Conservation (phyloP, 2,797 vertebrate genomes). For the Silurus aristotelis region DNA sequence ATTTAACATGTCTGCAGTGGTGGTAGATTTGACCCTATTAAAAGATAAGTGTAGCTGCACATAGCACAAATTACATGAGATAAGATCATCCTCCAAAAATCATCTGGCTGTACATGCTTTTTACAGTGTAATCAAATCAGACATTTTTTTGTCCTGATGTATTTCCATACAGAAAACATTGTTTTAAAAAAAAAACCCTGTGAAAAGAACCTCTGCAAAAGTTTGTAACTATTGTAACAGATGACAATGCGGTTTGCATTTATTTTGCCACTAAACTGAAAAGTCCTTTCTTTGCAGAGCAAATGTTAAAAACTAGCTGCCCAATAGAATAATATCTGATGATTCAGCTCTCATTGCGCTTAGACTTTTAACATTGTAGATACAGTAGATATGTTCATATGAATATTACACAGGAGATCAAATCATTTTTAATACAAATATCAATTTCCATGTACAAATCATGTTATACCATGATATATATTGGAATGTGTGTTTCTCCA, state of each 20-base stretch:
- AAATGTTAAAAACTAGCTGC: background rate
- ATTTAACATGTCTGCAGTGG: background rate
- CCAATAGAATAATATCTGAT: background rate
- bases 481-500: conserved; percentile 26
- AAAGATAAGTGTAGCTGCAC: background rate
- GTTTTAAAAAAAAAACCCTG: background rate
- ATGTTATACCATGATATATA: background rate
- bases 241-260: background rate
- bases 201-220: background rate
- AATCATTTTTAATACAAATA: background rate
- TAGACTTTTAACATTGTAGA: background rate
- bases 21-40: background rate
- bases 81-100: background rate
- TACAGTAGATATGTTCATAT: no score
- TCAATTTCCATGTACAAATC: background rate
- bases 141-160: background rate
- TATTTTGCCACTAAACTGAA: conserved; percentile 3
- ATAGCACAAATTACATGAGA: background rate
- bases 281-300: background rate
- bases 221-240: background rate
- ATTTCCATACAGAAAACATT: background rate
- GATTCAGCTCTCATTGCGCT: background rate
- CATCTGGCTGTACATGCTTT: background rate
- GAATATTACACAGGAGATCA: background rate
- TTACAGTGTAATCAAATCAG: background rate